Evolutionary conservation across 2,888 invertebrate species (phyloP).

Genomic region (Sceliomorpha sp.): DNA sequence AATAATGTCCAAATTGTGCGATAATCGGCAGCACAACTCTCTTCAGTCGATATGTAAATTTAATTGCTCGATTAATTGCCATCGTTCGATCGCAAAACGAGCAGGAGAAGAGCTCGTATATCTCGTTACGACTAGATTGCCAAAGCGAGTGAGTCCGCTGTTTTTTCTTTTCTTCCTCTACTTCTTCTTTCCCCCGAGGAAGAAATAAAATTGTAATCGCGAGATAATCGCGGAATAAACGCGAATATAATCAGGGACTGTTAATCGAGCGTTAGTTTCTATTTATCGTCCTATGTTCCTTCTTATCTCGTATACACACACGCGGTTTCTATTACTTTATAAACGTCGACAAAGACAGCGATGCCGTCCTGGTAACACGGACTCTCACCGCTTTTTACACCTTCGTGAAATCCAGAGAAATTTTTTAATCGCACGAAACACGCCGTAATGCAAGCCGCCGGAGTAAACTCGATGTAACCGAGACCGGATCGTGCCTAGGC

Average conservation of each 20-base stretch:
- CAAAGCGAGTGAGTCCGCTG: conserved; percentile 19
- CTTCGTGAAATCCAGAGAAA: conserved; percentile 55
- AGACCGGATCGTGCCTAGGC: conserved; percentile 53
- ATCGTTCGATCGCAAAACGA: neutral
- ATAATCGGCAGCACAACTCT: no score
- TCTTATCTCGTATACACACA: conserved; percentile 50
- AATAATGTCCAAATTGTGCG: no score
- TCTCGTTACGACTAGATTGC: conserved; percentile 6
- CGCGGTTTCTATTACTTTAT: conserved; percentile 58
- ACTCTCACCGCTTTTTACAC: conserved; percentile 58
- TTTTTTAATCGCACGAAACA: conserved; percentile 57
- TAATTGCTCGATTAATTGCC: neutral
- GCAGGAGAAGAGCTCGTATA: conserved; percentile 7
- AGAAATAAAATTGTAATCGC: conserved; percentile 49
- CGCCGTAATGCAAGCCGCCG: conserved; percentile 50
- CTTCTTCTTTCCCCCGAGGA: conserved; percentile 9
- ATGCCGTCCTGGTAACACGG: conserved; percentile 52
- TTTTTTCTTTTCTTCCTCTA: conserved; percentile 13
- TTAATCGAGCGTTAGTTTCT: conserved; percentile 55
- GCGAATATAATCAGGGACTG: conserved; percentile 48
- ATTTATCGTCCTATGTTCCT: conserved; percentile 46
- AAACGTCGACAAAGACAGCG: conserved; percentile 58
- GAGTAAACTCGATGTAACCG: conserved; percentile 52
- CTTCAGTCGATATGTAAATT: no score
- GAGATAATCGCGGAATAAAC: conserved; percentile 50